phyloP scores from a whole-genome alignment of 2,113 vertebrate genomes.

The Oreotrochilus melanogaster region DNA sequence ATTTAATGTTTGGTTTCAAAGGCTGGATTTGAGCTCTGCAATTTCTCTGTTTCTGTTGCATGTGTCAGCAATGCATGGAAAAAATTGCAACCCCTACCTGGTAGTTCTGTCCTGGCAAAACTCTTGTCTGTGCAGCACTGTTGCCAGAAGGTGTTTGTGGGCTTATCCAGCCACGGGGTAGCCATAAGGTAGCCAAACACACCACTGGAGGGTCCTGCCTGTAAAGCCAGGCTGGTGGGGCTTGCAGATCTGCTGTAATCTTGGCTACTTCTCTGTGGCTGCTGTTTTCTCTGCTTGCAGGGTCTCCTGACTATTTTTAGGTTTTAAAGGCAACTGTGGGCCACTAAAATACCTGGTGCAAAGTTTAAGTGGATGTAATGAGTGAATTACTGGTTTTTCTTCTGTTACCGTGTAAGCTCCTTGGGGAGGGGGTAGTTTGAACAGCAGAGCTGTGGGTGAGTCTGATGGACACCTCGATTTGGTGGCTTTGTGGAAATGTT shows the following conservation, averaged over 20 bases:
- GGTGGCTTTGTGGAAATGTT: background rate
- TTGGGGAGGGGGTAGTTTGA: background rate
- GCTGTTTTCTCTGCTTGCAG: background rate
- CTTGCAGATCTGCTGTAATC: background rate
- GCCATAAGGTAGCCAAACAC: background rate
- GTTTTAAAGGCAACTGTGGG: background rate
- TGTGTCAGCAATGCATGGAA: too few species aligned
- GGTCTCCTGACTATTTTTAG: background rate
- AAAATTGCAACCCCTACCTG: rapidly evolving
- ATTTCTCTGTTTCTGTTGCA: background rate
- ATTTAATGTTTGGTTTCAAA: background rate
- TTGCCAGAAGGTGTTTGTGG: background rate
- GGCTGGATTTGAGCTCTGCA: background rate
- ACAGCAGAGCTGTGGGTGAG: background rate
- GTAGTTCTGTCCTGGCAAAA: background rate
- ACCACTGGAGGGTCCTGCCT: background rate
- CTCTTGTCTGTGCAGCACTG: background rate
- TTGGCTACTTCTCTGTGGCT: background rate
- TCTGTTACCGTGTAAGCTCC: background rate
- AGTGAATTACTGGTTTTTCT: background rate
- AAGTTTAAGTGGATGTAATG: background rate
- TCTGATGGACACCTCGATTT: background rate
- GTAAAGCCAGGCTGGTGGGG: rapidly evolving
- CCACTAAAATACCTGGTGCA: background rate
- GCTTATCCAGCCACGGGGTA: rapidly evolving